phyloP scores from a whole-genome alignment of 1,140 invertebrate genomes.

The Papilio dardanus region DNA sequence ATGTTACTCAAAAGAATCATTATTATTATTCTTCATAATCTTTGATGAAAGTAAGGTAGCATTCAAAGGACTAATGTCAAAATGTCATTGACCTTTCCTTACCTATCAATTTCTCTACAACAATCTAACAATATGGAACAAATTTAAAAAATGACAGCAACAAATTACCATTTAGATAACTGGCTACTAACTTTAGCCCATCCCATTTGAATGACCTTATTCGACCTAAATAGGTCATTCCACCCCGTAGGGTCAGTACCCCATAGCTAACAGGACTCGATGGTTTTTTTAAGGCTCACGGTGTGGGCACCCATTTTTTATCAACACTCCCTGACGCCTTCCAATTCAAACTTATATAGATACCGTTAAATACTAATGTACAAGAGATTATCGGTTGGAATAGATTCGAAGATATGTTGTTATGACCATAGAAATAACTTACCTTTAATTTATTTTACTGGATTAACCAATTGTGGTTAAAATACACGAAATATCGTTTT shows the following conservation, averaged over 20 bases:
- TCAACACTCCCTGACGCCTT: slow-evolving; percentile 61
- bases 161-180: slow-evolving; percentile 25
- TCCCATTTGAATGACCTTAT: slow-evolving; percentile 65
- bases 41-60: not conserved
- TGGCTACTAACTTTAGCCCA: slow-evolving; percentile 32
- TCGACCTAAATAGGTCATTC: slow-evolving; percentile 78
- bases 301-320: slow-evolving; percentile 73
- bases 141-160: slow-evolving; percentile 25
- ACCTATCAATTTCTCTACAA: not conserved
- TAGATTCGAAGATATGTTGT: slow-evolving; percentile 50
- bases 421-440: not conserved
- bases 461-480: not conserved
- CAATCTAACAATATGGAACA: not conserved
- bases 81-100: not conserved
- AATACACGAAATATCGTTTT: not conserved
- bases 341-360: slow-evolving; percentile 69
- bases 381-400: slow-evolving; percentile 45
- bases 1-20: not conserved
- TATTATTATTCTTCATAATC: not conserved
- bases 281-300: slow-evolving; percentile 63
- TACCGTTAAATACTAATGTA: slow-evolving; percentile 69
- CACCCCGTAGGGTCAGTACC: slow-evolving; percentile 74
- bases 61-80: not conserved
- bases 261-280: slow-evolving; percentile 72
- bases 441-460: not conserved